Evolutionary conservation across 2,113 vertebrate species (phyloP), one percentile per base, ranked within the genome.

Genomic region (Microcebus griseorufus): DNA sequence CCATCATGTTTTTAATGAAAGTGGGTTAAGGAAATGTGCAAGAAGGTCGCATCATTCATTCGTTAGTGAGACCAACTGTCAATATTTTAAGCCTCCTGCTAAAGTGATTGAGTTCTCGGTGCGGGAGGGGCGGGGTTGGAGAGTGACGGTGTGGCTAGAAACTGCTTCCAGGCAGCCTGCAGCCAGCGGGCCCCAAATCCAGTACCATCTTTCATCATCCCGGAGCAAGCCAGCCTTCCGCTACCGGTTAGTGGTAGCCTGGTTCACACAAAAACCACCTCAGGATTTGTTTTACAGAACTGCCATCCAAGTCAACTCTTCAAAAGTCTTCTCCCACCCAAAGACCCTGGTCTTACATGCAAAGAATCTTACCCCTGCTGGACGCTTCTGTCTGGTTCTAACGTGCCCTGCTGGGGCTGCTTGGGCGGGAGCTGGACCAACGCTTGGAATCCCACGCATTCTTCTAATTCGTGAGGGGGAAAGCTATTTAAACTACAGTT

Each of bases 281-380:
- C 53, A 10, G 37, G 37, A 45, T 82, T 34, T 58, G 64, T 70
- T 67, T 88, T 55, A 20, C 23, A 53, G 17, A 90, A 70, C 39
- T 37, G 39, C 34, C 60, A 17, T 29, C 79, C n/a, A 69, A 79
- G 58, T 37, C 39, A 45, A 5, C 20, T 58, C 86, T 88, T 17
- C 48, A 45, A 79, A 69, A 69, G 81, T 2, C 64, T 86, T 70
- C 22, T 51, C 17, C 51, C 27, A 55, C 17, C 64, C 69, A 7
- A 48, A 88, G 60, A 51, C 79, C 51, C 55, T 78, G 48, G 29
- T 78, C 53, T 80, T 34, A 42, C 60, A 2, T 0, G 20, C 5
- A 2, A 29, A 51, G 51, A 55, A 5, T 70, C 96, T 97, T 94
- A 97, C 96, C 97, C 37, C 17, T 51, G 69, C 23, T n/a, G 65